Evolutionary conservation across 2,113 vertebrate genomes (phyloP), one percentile per base, ranked within the genome.

Genomic region (Cyprinodon variegatus): DNA sequence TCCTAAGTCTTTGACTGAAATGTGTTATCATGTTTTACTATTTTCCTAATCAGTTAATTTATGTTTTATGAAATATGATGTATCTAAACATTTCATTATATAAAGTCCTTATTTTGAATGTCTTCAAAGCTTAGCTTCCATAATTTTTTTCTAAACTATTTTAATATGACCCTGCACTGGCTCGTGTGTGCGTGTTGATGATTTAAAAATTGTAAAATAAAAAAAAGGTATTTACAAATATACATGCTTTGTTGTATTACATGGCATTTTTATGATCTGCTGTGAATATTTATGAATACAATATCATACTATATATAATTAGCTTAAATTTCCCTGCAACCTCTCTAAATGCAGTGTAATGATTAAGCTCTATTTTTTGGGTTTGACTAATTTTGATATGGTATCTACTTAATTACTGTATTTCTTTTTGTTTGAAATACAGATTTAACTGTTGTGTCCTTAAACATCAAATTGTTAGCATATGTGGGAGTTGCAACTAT

Each of bases 91-190:
- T 14, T 15, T 4, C 9, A 8, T 22, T 71, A 82, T 79, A 36
- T 43, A 69, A 81, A 1, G 13, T 14, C 4, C n/a, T 69, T 10
- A 45, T 68, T 36, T 50, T 74, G 78, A 86, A 89, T 88, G 81
- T 85, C 73, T 70, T 60, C 14, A 63, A 13, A 29, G 11, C 17
- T 53, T 10, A 38, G 38, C 3, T 15, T 65, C 41, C 11, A 10
- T 1, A 29, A 68, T 37, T 29, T 68, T 40, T 12, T 11, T 61
- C 10, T 45, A 10, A 53, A 53, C 17, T 62, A 6, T 46, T 3
- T 17, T 46, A 60, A 37, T 77, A 29, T 60, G 20, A 65, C 36
- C 46, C 20, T 65, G 61, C 61, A 77, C 75, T 70, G 68, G 65
- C 13, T 36, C 63, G 37, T 45, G 11, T 70, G 3, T 48, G 8